These are phyloP conservation scores for Myathropa florea DNA, from an alignment of 2,888 invertebrate genomes.

Conservation along the genomic window DNA sequence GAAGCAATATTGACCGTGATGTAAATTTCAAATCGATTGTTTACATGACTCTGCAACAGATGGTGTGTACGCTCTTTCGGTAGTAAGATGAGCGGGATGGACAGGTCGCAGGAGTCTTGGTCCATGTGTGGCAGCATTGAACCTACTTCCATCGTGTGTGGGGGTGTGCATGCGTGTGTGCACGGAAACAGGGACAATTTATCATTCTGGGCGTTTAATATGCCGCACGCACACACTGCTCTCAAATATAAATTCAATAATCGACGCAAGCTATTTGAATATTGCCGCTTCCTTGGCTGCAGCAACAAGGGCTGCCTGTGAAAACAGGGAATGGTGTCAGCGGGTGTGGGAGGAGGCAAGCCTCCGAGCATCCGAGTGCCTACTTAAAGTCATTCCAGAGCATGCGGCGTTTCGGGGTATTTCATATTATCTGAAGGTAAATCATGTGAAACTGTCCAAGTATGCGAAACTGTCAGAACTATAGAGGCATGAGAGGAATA, in stretches of 20 bases:
- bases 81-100: background rate
- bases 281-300: background rate
- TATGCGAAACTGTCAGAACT: too few relatives aligned
- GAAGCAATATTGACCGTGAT: conserved; percentile 64
- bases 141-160: background rate
- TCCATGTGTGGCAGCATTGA: background rate
- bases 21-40: conserved; percentile 72
- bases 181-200: conserved; percentile 31
- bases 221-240: conserved; percentile 21
- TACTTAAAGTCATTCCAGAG: too few relatives aligned
- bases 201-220: conserved; percentile 36
- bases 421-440: too few relatives aligned
- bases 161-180: background rate
- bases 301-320: background rate
- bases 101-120: background rate
- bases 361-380: background rate
- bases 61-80: conserved; percentile 37
- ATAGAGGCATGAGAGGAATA: too few relatives aligned
- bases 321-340: background rate
- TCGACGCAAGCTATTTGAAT: conserved; percentile 25
- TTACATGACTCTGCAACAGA: conserved; percentile 69
- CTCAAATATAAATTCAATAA: conserved; percentile 32
- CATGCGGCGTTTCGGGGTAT: too few relatives aligned
- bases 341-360: background rate
- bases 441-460: too few relatives aligned